Conservation (phyloP, 2,113 vertebrate species). For the Calonectris borealis region DNA sequence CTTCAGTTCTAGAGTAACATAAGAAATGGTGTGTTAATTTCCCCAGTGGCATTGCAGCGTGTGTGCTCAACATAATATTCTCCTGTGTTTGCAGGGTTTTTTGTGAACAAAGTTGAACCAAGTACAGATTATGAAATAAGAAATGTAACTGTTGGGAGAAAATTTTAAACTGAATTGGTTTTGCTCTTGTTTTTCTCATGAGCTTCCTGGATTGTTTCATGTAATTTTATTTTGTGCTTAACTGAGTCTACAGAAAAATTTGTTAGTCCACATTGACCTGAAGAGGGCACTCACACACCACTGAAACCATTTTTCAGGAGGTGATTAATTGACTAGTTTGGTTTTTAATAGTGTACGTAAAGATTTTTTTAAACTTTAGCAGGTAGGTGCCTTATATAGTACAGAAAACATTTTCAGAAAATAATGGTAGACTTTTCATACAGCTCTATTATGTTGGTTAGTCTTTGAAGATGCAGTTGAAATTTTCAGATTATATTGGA, state of each 20-base stretch:
- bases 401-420: background rate
- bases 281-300: slow-evolving; percentile 57
- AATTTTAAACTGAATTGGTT: background rate
- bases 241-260: background rate
- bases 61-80: background rate
- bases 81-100: background rate
- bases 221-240: background rate
- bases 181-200: background rate
- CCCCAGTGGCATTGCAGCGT: background rate
- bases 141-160: background rate
- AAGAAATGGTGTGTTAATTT: background rate
- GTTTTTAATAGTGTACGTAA: background rate
- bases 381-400: background rate
- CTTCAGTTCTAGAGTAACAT: background rate
- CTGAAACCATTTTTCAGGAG: background rate
- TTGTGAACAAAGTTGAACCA: background rate
- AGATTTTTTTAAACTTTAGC: background rate
- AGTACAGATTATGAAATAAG: background rate
- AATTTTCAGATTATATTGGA: background rate
- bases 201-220: background rate
- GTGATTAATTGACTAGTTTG: background rate
- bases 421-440: background rate
- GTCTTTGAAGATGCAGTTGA: background rate
- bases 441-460: background rate
- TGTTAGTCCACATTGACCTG: slow-evolving; percentile 3